phyloP scores from a whole-genome alignment of 1,140 invertebrate species.

The Drosophila aff. region DNA sequence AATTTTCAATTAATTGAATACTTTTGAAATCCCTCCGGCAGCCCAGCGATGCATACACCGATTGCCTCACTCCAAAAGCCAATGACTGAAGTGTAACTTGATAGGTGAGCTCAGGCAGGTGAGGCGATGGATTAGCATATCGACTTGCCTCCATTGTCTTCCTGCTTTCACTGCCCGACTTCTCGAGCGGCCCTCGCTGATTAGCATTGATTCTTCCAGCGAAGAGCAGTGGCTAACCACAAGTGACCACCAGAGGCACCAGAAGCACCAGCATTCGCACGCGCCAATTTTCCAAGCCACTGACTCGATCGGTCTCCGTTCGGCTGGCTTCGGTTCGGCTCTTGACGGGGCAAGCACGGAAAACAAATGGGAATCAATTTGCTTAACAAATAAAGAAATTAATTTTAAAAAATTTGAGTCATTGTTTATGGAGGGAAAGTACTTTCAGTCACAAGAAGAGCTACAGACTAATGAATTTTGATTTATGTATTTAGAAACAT shows the following conservation, averaged over 20 bases:
- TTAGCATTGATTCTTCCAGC: conserved; percentile 62
- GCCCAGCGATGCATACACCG: conserved; percentile 42
- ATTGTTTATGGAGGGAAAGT: not conserved
- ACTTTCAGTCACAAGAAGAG: not conserved
- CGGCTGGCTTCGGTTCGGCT: not conserved
- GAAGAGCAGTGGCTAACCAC: conserved; percentile 30
- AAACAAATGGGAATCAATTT: not conserved
- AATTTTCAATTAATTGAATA: conserved; percentile 27
- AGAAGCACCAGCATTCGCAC: conserved; percentile 59
- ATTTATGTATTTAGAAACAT: no score
- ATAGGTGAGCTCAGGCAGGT: conserved; percentile 10
- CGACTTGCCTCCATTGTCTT: conserved; percentile 24
- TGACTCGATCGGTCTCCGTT: conserved; percentile 45
- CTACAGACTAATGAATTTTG: no score
- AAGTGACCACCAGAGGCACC: conserved; percentile 7
- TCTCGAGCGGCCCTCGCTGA: conserved; percentile 44
- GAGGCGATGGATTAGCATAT: conserved; percentile 56
- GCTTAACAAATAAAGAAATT: not conserved
- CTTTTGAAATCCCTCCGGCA: conserved; percentile 24
- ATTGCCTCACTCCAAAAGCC: conserved; percentile 18
- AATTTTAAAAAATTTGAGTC: no score
- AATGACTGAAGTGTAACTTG: conserved; percentile 34
- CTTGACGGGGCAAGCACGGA: not conserved
- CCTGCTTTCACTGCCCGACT: conserved; percentile 64
- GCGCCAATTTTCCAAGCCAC: conserved; percentile 75